Percentiles rank a stretch among this genome's conserved stretches.
phyloP scores from a whole-genome alignment of 35 echinoderm and acorn worm genomes.

The Heliocidaris tuberculata region DNA sequence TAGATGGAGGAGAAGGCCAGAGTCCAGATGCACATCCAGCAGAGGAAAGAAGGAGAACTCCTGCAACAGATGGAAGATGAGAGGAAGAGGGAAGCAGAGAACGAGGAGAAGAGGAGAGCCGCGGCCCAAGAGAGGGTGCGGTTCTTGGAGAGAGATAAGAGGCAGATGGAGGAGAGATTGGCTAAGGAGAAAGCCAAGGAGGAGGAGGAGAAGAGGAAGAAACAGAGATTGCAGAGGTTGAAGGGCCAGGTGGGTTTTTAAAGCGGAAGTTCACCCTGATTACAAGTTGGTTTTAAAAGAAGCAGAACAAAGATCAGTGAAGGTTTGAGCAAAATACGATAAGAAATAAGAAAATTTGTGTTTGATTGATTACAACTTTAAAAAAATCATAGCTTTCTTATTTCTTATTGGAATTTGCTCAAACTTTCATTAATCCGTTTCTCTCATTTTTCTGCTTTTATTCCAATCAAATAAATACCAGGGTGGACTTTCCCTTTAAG shows the following conservation, averaged over 20 bases:
- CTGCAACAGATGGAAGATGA: conserved; percentile 35
- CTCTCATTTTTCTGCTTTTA: too few relatives aligned
- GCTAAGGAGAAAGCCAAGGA: conserved; percentile 69
- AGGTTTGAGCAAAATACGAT: too few relatives aligned
- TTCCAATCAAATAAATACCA: too few relatives aligned
- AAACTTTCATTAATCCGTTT: too few relatives aligned
- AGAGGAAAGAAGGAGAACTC: conserved; percentile 73
- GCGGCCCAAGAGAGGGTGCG: conserved; percentile 63
- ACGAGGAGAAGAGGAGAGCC: conserved; percentile 67
- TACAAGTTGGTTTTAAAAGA: too few relatives aligned
- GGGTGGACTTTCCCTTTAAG: too few relatives aligned
- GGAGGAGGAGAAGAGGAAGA: conserved; percentile 59
- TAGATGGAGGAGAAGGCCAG: conserved; percentile 75
- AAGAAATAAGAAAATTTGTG: too few relatives aligned
- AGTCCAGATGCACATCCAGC: conserved; percentile 67
- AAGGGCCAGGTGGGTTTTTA: conserved; percentile 73
- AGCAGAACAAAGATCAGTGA: too few relatives aligned
- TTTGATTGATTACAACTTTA: too few relatives aligned
- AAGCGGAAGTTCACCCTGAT: not conserved
- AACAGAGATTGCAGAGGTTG: conserved; percentile 71
- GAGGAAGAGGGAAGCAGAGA: conserved; percentile 46
- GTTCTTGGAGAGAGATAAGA: conserved; percentile 78
- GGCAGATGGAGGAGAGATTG: conserved; percentile 65
- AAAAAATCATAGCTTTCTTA: too few relatives aligned
- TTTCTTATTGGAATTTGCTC: too few relatives aligned